Base-by-base conservation (phyloP, 2,113 vertebrate genomes). In the Tamias sibiricus region DNA sequence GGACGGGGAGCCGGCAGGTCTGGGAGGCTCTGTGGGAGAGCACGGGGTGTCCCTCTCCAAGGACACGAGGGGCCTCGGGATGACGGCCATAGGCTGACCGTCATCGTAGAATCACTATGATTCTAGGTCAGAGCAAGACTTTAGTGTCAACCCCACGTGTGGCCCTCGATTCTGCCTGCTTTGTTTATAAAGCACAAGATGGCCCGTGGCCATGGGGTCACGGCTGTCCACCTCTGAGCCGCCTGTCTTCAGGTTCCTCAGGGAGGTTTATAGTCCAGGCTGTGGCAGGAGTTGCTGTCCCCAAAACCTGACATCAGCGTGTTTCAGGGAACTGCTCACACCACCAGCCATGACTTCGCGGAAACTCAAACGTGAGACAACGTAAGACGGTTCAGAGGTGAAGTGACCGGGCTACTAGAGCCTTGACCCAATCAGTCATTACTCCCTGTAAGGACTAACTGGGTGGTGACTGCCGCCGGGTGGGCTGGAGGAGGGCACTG, bases 1-100 rank as follows among this genome's bases (percentile, higher is more conserved):
- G 32, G 2, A 2, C 3, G 19, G 69, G 69, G n/a, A 22, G n/a
- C 7, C n/a, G 16, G 8, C 68, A 37, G 1, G 2, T 6, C n/a
- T 24, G 20, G n/a, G 69, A 24, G 66, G n/a, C 69, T 72, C 69
- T 40, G 20, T 3, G 17, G 19, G n/a, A 40, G 19, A 72, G n/a
- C 2, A 8, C 69, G 40, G n/a, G 69, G 17, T 72, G n/a, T n/a
- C n/a, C 14, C 5, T 40, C 69, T 72, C 69, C 20, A 24, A 24
- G n/a, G 7, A 72, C 1, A 20, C 8, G 4, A 72, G n/a, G 20
- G n/a, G 35, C 19, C 7, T 1, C 17, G 6, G n/a, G 35, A 12
- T 49, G 47, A 49, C 12, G 47, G 47, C 13, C 47, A 49, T 49
- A 49, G 47, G 47, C 11, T 49, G 47, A 49, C 47, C 12, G 12